Percentiles rank a stretch among this genome's conserved stretches.
Evolutionary conservation across 2,797 vertebrate genomes (phyloP).

Genomic region (Rhinoraja longicauda): DNA sequence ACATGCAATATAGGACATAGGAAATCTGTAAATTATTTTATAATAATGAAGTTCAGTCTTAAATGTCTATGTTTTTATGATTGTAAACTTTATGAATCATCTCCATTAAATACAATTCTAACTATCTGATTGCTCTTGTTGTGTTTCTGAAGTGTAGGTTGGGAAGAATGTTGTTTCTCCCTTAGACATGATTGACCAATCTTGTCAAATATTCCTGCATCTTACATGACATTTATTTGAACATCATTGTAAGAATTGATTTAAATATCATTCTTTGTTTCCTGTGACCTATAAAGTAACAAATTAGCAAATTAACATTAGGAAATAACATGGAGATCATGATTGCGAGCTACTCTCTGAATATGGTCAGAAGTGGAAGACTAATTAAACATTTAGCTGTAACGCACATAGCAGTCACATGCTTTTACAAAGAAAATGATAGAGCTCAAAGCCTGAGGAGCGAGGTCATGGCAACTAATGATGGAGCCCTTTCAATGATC

Average conservation of each 20-base stretch:
- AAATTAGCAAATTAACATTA: not conserved
- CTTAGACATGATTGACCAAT: not conserved
- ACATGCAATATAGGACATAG: constrained; percentile 64
- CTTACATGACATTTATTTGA: not conserved
- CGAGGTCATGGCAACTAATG: not conserved
- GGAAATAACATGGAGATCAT: not conserved
- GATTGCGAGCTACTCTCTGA: not conserved
- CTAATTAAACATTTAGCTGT: not conserved
- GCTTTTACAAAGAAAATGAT: not conserved
- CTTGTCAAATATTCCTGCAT: not conserved
- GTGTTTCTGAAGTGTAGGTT: constrained; percentile 52
- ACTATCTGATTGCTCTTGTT: constrained; percentile 62
- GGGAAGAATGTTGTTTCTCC: not conserved
- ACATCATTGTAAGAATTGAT: not conserved
- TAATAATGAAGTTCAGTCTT: constrained; percentile 67
- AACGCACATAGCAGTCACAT: not conserved
- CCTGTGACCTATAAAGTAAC: not conserved
- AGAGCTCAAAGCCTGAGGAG: too few relatives aligned
- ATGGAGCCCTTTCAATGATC: not conserved
- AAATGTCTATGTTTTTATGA: constrained; percentile 75
- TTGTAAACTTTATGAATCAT: constrained; percentile 71
- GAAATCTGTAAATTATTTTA: constrained; percentile 97
- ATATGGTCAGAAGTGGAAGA: not conserved
- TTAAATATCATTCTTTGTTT: not conserved
- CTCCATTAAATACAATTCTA: constrained; percentile 69